Evolutionary conservation across 2,113 vertebrate genomes (phyloP).

Genomic region (Physeter macrocephalus): DNA sequence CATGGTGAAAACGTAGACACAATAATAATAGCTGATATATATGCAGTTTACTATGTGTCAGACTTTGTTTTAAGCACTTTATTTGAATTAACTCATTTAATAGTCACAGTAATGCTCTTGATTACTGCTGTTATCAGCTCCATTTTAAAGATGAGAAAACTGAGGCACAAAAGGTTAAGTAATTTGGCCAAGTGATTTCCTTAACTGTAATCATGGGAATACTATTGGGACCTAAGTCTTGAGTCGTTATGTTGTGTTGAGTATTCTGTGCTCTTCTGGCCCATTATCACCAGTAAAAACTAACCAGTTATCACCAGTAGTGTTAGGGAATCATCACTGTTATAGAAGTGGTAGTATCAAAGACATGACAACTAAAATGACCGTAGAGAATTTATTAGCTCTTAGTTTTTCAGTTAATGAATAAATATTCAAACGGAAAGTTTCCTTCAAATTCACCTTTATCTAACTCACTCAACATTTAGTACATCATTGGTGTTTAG

Average conservation of each 20-base stretch:
- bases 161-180: neutral
- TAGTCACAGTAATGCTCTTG: neutral
- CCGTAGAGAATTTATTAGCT: neutral
- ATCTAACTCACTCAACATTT: neutral
- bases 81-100: neutral
- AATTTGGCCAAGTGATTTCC: neutral
- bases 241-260: neutral
- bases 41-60: neutral
- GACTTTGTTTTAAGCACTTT: neutral
- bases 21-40: neutral
- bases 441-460: neutral
- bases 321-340: neutral
- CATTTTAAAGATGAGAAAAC: constrained; percentile 39
- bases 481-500: neutral
- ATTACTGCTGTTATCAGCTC: neutral
- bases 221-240: neutral
- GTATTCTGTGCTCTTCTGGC: neutral
- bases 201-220: neutral
- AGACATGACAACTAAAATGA: neutral
- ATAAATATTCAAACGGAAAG: neutral
- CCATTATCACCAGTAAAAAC: neutral
- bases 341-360: neutral
- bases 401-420: neutral
- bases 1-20: neutral
- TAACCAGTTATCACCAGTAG: neutral